Evolutionary conservation across 2,113 vertebrate genomes (phyloP).

Genomic region (Mustela nigripes): DNA sequence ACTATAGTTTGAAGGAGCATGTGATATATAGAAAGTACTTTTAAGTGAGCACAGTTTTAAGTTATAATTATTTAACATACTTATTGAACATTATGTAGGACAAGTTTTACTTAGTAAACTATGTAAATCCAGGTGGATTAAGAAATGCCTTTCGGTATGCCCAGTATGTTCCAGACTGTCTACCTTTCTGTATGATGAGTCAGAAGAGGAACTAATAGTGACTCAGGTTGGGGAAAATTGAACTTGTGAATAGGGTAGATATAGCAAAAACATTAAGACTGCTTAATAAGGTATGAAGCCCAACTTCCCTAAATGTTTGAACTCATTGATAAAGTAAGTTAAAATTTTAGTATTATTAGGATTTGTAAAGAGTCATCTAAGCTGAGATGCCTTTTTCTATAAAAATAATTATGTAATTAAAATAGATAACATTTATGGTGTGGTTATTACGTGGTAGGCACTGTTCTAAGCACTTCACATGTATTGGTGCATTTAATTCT

Average conservation of each 20-base stretch:
- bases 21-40: constrained; percentile 38
- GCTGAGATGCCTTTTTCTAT: neutral
- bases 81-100: constrained; percentile 7
- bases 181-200: constrained; percentile 75
- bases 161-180: constrained; percentile 72
- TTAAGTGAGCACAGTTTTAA: neutral
- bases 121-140: constrained; percentile 58
- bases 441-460: neutral
- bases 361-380: constrained; percentile 56
- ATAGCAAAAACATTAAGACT: neutral
- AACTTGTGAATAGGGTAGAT: neutral
- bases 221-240: constrained; percentile 70
- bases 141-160: constrained; percentile 62
- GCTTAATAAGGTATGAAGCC: constrained; percentile 17
- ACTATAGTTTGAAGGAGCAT: constrained; percentile 18
- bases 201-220: constrained; percentile 68
- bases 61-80: constrained; percentile 4
- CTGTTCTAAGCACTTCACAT: neutral
- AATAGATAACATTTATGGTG: constrained; percentile 19
- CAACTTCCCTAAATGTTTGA: neutral
- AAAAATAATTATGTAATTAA: constrained; percentile 49
- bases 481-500: constrained; percentile 19
- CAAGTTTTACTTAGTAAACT: constrained; percentile 40
- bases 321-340: neutral
- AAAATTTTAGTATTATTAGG: constrained; percentile 39